Conservation (phyloP, 2,797 vertebrate genomes). For the Enteromius treurensis region DNA sequence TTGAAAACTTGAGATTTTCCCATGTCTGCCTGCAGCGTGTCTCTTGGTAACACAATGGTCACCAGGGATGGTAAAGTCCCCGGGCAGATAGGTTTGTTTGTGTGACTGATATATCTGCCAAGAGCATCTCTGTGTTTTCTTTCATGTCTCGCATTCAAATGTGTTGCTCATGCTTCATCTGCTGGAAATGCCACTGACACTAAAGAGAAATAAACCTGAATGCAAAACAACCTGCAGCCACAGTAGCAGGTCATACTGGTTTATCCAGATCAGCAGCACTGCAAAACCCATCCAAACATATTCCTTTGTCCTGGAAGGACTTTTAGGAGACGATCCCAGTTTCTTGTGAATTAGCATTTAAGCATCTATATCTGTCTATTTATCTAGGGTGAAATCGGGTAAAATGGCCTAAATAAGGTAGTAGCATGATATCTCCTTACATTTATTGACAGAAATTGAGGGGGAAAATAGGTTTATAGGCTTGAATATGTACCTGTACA, state of each 20-base stretch:
- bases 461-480: too few species aligned
- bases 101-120: neutral
- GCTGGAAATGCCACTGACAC: neutral
- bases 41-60: conserved; percentile 23
- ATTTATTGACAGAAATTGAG: too few species aligned
- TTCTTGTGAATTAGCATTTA: neutral
- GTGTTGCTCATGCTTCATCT: neutral
- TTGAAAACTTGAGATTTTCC: neutral
- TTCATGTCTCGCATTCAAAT: neutral
- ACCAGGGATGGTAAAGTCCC: neutral
- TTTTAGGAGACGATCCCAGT: neutral
- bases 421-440: too few species aligned
- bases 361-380: too few species aligned
- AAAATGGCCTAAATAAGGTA: too few species aligned
- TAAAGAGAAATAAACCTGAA: neutral
- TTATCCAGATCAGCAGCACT: neutral
- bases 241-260: conserved; percentile 19
- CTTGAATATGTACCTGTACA: too few species aligned
- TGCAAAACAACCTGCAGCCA: neutral
- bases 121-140: neutral
- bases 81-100: neutral
- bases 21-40: conserved; percentile 1
- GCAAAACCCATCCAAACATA: neutral
- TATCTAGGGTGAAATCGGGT: too few species aligned
- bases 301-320: neutral